Evolutionary conservation across 1,140 invertebrate genomes (phyloP).

Genomic region (Dendrolimus kikuchii): DNA sequence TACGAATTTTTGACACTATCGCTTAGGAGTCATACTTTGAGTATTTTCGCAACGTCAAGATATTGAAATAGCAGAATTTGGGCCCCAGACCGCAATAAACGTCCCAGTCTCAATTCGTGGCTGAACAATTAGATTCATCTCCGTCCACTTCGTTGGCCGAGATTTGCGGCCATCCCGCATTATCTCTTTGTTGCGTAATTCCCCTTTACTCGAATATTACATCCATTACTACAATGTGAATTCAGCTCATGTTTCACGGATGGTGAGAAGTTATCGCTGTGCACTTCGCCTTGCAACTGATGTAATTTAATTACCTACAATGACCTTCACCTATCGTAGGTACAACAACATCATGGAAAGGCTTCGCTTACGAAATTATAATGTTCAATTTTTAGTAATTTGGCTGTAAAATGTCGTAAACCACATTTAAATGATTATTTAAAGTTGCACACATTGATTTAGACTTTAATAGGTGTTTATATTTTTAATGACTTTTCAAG

Average conservation of each 20-base stretch:
- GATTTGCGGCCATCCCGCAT: constrained; percentile 4
- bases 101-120: background rate
- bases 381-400: background rate
- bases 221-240: background rate
- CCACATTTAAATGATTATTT: no score
- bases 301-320: constrained; percentile 3
- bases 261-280: background rate
- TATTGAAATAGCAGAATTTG: background rate
- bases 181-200: constrained; percentile 8
- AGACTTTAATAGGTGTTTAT: no score
- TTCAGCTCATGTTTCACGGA: constrained; percentile 1
- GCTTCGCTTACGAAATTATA: background rate
- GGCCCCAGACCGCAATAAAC: background rate
- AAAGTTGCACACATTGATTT: no score
- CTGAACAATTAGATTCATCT: constrained; percentile 6
- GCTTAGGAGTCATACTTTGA: no score
- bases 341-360: background rate
- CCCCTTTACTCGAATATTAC: constrained; percentile 14
- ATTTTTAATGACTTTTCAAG: no score
- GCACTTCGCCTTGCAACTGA: constrained; percentile 4
- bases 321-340: background rate
- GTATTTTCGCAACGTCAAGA: no score
- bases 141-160: constrained; percentile 3
- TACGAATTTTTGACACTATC: no score
- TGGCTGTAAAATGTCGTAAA: background rate